Evolutionary conservation across 2,797 vertebrate genomes (phyloP).

Genomic region (Ctenopoma multispine): DNA sequence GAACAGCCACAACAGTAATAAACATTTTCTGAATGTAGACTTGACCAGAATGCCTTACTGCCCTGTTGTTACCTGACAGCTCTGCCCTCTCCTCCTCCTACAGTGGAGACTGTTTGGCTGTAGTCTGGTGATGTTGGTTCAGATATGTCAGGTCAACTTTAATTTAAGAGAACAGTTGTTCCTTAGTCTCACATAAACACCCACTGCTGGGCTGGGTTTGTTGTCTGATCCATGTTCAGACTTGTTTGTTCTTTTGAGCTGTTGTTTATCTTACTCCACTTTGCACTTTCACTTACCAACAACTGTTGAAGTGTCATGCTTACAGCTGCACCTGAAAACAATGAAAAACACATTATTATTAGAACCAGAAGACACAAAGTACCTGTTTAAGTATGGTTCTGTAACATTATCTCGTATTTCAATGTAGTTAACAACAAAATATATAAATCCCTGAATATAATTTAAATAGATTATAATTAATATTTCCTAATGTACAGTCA

Average conservation of each 20-base stretch:
- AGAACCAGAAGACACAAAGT: conserved; percentile 13
- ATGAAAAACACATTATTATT: not conserved
- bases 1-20: conserved; percentile 87
- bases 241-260: conserved; percentile 17
- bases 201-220: conserved; percentile 7
- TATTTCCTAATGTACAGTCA: not conserved
- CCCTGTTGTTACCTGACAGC: conserved; percentile 33
- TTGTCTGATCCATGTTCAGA: not conserved
- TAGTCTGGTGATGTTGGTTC: conserved; percentile 32
- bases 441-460: conserved; percentile 1
- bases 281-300: conserved; percentile 56
- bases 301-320: conserved; percentile 26
- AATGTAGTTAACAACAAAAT: conserved; percentile 1
- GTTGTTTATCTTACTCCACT: conserved; percentile 28
- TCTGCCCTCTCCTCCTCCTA: conserved; percentile 3
- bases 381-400: not conserved
- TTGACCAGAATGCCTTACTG: conserved; percentile 65
- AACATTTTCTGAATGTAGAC: conserved; percentile 25
- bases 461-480: not conserved
- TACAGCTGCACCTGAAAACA: conserved; percentile 6
- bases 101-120: conserved; percentile 19
- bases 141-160: conserved; percentile 24
- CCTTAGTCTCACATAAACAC: not conserved
- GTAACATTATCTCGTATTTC: not conserved
- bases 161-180: not conserved